Evolutionary conservation across 2,113 vertebrate species (phyloP).

Genomic region (Neodon shergylaensis): DNA sequence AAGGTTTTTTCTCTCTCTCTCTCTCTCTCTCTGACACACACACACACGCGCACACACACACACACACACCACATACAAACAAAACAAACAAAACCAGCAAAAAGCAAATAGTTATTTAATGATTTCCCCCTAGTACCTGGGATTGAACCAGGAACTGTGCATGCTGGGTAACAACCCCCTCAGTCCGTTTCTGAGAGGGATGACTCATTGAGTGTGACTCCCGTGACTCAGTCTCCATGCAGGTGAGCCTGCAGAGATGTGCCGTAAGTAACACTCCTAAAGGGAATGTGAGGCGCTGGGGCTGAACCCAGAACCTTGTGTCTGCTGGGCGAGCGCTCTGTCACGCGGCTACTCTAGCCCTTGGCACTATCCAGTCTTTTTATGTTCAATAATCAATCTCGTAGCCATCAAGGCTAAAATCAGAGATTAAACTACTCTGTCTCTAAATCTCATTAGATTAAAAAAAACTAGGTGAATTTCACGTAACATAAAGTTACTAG

Average conservation of each 20-base stretch:
- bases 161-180: background rate
- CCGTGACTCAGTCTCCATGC: background rate
- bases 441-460: conserved; percentile 33
- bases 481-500: background rate
- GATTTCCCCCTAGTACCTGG: background rate
- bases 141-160: background rate
- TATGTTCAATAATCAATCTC: background rate
- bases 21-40: no score
- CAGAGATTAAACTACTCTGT: background rate
- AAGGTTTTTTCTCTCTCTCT: background rate
- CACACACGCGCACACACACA: no score
- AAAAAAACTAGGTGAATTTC: conserved; percentile 20
- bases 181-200: background rate
- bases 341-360: background rate
- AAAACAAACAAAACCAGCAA: background rate
- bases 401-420: background rate
- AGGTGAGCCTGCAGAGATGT: background rate
- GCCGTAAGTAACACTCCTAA: background rate
- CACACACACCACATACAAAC: background rate
- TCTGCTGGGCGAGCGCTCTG: background rate
- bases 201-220: background rate
- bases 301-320: background rate
- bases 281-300: background rate
- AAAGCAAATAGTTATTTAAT: background rate
- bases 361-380: background rate